Percentiles rank a stretch among this genome's conserved stretches.
Conservation (phyloP, 2,888 invertebrate species). For the Pharmacophagus antenor region DNA sequence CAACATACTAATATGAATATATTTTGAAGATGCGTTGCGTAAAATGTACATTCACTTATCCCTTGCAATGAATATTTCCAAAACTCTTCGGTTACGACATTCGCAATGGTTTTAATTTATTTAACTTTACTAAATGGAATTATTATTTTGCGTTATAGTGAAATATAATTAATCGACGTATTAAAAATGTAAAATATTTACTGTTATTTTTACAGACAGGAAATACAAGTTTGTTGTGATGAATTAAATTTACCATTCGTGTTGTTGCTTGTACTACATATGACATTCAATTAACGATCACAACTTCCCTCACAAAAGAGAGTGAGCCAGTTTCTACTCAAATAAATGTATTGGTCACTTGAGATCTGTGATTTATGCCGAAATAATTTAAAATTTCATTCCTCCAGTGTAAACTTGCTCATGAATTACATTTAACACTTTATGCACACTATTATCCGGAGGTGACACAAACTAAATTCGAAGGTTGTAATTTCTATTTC, state of each 20-base stretch:
- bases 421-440: background rate
- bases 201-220: no score
- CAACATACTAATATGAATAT: slow-evolving; percentile 10
- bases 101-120: background rate
- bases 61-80: slow-evolving; percentile 12
- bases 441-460: background rate
- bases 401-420: background rate
- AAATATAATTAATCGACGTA: no score
- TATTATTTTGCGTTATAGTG: no score
- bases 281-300: no score
- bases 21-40: slow-evolving; percentile 25
- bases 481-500: slow-evolving; percentile 30
- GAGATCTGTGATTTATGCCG: no score
- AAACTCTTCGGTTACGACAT: background rate
- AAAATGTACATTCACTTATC: slow-evolving; percentile 27
- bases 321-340: no score
- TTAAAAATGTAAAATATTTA: no score
- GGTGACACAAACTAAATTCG: slow-evolving; percentile 9
- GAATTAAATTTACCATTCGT: no score
- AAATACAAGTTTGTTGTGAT: no score
- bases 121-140: background rate
- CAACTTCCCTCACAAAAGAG: no score
- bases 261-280: no score
- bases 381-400: background rate
- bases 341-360: no score